A percentile compares a stretch with the other conserved stretches of the same genome.
Conservation (phyloP, 2,888 invertebrate genomes). For the Campoplex capitator region DNA sequence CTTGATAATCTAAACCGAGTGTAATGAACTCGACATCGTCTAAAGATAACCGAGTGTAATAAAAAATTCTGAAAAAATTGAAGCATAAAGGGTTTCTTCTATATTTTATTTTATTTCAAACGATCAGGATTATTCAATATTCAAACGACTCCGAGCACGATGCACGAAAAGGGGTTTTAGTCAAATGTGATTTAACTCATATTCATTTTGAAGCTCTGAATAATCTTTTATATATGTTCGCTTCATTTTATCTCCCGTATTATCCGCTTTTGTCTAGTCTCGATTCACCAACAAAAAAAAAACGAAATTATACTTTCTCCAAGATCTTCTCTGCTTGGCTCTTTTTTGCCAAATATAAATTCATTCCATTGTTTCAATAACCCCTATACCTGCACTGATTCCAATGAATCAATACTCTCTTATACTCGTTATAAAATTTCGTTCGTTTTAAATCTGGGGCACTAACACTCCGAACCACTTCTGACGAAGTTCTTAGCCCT, state of each 20-base stretch:
- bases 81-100: background rate
- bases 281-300: too few relatives aligned
- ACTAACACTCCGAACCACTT: too few relatives aligned
- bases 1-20: background rate
- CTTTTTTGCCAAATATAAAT: too few relatives aligned
- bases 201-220: background rate
- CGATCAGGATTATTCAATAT: background rate
- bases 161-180: background rate
- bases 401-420: too few relatives aligned
- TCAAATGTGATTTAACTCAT: background rate
- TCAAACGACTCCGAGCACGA: background rate
- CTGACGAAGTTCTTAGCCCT: too few relatives aligned
- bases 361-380: too few relatives aligned
- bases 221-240: background rate
- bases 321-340: too few relatives aligned
- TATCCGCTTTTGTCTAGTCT: background rate
- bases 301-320: too few relatives aligned
- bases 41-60: background rate
- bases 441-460: too few relatives aligned
- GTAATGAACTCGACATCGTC: background rate
- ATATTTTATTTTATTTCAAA: background rate
- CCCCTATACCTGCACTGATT: too few relatives aligned
- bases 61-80: background rate
- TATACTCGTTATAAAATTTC: too few relatives aligned
- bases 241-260: background rate